Evolutionary conservation across 2,113 vertebrate species (phyloP), one percentile per base, ranked within the genome.

Genomic region (Chaetodon auriga): DNA sequence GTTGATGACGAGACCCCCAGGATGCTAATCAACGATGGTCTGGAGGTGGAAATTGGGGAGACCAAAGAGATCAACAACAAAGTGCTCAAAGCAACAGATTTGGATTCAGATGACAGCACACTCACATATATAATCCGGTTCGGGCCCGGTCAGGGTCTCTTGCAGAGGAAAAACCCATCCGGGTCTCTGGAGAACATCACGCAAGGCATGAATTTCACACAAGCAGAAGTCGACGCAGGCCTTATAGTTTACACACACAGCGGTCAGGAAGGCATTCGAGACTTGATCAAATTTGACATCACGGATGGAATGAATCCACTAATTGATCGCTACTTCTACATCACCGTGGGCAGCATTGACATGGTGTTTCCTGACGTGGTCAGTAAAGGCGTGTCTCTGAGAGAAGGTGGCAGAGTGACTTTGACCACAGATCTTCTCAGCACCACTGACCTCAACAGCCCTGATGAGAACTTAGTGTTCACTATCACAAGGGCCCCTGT

Each of bases 1-100:
- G 95, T 99, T 4, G 97, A 99, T 75, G 98, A 99, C 13, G 98
- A 99, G 90, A 99, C 97, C 0, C 98, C 98, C 51, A 95, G 97
- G 86, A 96, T 99, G 96, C 78, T 95, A 18, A 96, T 98, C 75
- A 99, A 99, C 64, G 96, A 97, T 57, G 98, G 98, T n/a, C 91
- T 99, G 75, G 97, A 98, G 80, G 92, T 98, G 65, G 97, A 97
- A 90, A 95, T 97, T 3, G 96, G 96, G 1, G 96, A 98, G 89
- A 96, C 95, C 15, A 98, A 95, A 93, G 94, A 94, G 65, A 95
- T 99, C 70, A 94, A 92, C 83, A 94, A 93, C 83, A 97, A 95
- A 88, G 88, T 96, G 38, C 91, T 99, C 54, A 97, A 96, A 94
- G 98, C 97, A 6, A 98, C 97, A 41, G 97, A 99, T 91, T 92